Conservation (phyloP, 2,888 invertebrate species). For the Hypsopygia costalis region DNA sequence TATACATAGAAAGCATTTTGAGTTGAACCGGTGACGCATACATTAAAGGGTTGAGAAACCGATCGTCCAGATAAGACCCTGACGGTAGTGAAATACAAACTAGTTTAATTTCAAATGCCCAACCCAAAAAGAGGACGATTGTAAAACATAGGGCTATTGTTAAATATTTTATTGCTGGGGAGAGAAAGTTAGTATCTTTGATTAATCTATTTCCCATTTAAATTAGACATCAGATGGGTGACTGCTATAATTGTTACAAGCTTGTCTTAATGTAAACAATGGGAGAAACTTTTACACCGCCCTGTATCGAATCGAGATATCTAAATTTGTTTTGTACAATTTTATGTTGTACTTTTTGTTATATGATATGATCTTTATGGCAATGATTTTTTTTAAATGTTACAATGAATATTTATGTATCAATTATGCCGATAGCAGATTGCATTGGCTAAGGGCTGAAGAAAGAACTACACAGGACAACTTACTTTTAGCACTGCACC, state of each 20-base stretch:
- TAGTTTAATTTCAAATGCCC: slow-evolving; percentile 62
- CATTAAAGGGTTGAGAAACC: slow-evolving; percentile 70
- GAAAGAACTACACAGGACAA: too few species aligned
- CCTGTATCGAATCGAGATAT: slow-evolving; percentile 12
- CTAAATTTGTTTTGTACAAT: slow-evolving; percentile 7
- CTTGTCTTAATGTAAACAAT: slow-evolving; percentile 56
- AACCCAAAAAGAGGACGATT: slow-evolving; percentile 58
- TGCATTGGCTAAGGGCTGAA: too few species aligned
- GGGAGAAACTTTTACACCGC: slow-evolving; percentile 24
- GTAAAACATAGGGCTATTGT: slow-evolving; percentile 70
- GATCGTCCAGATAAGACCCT: slow-evolving; percentile 65
- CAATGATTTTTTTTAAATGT: too few species aligned
- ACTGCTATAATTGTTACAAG: slow-evolving; percentile 57
- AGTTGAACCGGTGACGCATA: slow-evolving; percentile 59
- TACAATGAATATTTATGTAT: too few species aligned
- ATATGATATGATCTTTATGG: too few species aligned
- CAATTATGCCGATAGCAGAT: too few species aligned
- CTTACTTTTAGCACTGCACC: too few species aligned
- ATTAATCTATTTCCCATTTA: slow-evolving; percentile 70
- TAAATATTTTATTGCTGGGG: slow-evolving; percentile 61
- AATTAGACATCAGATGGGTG: slow-evolving; percentile 65
- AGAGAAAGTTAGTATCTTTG: slow-evolving; percentile 67
- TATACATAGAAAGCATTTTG: slow-evolving; percentile 45
- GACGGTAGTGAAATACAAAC: slow-evolving; percentile 64
- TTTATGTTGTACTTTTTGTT: background rate